Base-by-base conservation (phyloP, 2,888 invertebrate genomes). In the Apantesis nais region DNA sequence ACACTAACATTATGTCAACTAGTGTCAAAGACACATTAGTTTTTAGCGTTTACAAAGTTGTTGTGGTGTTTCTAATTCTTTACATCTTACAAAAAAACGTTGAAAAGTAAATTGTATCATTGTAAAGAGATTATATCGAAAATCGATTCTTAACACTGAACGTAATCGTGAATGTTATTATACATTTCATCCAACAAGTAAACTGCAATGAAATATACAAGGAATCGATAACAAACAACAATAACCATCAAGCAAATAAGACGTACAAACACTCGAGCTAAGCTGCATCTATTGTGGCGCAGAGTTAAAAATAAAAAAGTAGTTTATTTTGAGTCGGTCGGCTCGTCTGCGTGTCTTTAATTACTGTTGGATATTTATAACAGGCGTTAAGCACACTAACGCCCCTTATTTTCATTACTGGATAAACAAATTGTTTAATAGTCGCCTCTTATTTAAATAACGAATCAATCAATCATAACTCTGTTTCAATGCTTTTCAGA, bases 311-410 rank as follows among this genome's bases (percentile, higher is more conserved):
- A 89, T 88, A 88, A 85, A 84, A 81, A 83, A 84, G 81, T 76
- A 79, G 88, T 87, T 87, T 89, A 89, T 89, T 89, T 90, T 85
- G 79, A 86, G 84, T 83, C 79, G 82, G 85, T 86, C 87, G 85
- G 85, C 84, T 83, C 82, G 89, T 87, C 88, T 88, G 88, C 85
- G 81, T 82, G 84, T 82, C 84, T 88, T 88, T 89, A 88, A 89
- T 89, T 89, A 86, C 88, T 81, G 77, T 79, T 78, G 79, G 84
- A 83, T 89, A 89, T 89, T 88, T 89, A 89, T 89, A 88, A 83
- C 84, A 80, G 74, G 75, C 81, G 80, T 81, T 78, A 81, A 79
- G 80, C 74, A 81, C 76, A 80, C 82, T 81, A 84, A 82, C 84
- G 83, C 85, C 84, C 83, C 83, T 85, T 82, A 82, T 81, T 85